Conservation (phyloP, 1,140 invertebrate species). For the Zaprionus tsacasi region DNA sequence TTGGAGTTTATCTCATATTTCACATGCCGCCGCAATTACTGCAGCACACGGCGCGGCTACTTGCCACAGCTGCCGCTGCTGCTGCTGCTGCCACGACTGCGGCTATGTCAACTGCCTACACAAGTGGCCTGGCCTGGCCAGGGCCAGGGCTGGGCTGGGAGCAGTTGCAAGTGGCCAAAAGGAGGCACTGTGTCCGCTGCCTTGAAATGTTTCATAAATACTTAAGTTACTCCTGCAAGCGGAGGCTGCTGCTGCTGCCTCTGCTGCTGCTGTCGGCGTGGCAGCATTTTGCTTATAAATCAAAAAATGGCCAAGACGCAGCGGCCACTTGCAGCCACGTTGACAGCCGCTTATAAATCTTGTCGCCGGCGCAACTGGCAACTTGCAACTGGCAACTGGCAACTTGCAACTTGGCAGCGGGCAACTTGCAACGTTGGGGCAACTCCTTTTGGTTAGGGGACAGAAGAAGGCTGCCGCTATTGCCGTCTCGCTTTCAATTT, state of each 20-base stretch:
- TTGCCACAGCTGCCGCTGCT: slow-evolving; percentile 27
- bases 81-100: slow-evolving; percentile 32
- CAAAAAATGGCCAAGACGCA: slow-evolving; percentile 75
- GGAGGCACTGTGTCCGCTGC: slow-evolving; percentile 54
- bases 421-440: background rate
- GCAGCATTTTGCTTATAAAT: slow-evolving; percentile 82
- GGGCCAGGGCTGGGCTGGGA: background rate
- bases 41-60: slow-evolving; percentile 60
- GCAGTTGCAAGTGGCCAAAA: slow-evolving; percentile 27
- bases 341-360: slow-evolving; percentile 82
- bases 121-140: slow-evolving; percentile 48
- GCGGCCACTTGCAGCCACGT: slow-evolving; percentile 51
- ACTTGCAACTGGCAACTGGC: slow-evolving; percentile 4
- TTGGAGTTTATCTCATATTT: slow-evolving; percentile 83
- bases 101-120: slow-evolving; percentile 74
- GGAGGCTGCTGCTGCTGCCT: background rate
- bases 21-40: slow-evolving; percentile 81
- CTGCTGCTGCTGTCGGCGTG: slow-evolving; percentile 38
- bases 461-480: background rate
- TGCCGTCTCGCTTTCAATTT: slow-evolving; percentile 65
- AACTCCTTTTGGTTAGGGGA: slow-evolving; percentile 40
- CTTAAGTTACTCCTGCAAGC: slow-evolving; percentile 28
- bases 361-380: slow-evolving; percentile 64
- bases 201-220: slow-evolving; percentile 83
- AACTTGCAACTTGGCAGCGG: slow-evolving; percentile 29